Conservation (phyloP, 2,797 vertebrate species). For the Acipenser oxyrinchus region DNA sequence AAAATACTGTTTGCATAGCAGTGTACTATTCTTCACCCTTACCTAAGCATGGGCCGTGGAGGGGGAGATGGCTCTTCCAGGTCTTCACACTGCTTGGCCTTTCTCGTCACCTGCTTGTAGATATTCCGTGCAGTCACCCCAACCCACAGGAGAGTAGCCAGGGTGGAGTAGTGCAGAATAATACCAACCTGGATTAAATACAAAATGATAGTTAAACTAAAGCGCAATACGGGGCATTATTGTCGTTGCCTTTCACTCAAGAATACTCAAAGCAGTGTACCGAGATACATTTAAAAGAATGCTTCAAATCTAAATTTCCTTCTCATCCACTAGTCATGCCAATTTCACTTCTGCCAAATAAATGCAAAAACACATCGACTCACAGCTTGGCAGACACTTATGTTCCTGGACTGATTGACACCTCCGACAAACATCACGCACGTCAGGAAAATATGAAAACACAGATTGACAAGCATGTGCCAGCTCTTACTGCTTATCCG, state of each 20-base stretch:
- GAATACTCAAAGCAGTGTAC: too few relatives aligned
- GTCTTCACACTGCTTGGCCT: conserved; percentile 85
- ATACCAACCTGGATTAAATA: conserved; percentile 74
- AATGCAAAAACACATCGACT: conserved; percentile 36
- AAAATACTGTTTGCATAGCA: too few relatives aligned
- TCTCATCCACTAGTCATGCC: too few relatives aligned
- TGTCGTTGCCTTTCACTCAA: too few relatives aligned
- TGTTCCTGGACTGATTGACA: conserved; percentile 78
- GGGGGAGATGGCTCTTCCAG: conserved; percentile 88
- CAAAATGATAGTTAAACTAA: too few relatives aligned
- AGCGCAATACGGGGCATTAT: too few relatives aligned
- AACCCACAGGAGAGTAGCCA: conserved; percentile 88
- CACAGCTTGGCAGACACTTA: conserved; percentile 90
- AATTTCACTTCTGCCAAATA: too few relatives aligned
- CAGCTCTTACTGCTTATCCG: conserved; percentile 90
- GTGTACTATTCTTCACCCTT: conserved; percentile 13
- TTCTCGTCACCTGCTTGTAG: conserved; percentile 92
- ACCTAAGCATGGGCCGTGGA: conserved; percentile 94
- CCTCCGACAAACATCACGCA: conserved; percentile 84
- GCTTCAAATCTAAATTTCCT: too few relatives aligned
- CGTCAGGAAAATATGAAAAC: conserved; percentile 85
- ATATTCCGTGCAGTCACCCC: conserved; percentile 94
- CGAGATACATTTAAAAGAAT: too few relatives aligned
- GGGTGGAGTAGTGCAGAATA: conserved; percentile 90
- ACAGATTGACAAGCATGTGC: conserved; percentile 96